phyloP scores from a whole-genome alignment of 2,113 vertebrate species.

The Ciconia maguari region DNA sequence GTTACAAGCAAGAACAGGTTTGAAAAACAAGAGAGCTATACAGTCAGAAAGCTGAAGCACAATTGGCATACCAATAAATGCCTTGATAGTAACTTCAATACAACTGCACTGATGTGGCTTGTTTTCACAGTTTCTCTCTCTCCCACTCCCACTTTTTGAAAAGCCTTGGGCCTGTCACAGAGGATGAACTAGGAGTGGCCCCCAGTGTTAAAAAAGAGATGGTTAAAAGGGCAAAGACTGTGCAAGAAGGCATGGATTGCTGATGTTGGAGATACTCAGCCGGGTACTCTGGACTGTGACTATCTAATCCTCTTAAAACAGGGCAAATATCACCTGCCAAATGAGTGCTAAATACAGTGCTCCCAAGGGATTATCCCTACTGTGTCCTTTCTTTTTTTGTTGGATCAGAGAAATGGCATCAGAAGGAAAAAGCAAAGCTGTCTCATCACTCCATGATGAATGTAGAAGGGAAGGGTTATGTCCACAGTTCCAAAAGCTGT shows the following conservation, averaged over 20 bases:
- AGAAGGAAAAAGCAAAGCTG: neutral
- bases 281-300: neutral
- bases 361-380: neutral
- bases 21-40: neutral
- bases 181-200: neutral
- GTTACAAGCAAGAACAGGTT: neutral
- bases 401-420: neutral
- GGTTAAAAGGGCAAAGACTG: neutral
- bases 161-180: neutral
- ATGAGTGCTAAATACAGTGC: neutral
- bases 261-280: neutral
- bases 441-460: neutral
- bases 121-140: neutral
- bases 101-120: neutral
- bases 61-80: neutral
- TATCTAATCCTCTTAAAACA: constrained; percentile 8
- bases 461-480: neutral
- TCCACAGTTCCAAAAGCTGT: neutral
- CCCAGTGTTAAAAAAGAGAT: neutral
- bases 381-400: neutral
- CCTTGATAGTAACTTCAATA: neutral
- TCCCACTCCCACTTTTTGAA: neutral
- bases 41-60: neutral
- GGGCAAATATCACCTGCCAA: neutral
- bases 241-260: accelerated